Evolutionary conservation across 2,888 invertebrate species (phyloP), one percentile per base, ranked within the genome.

Genomic region (Hydropsyche betteni): DNA sequence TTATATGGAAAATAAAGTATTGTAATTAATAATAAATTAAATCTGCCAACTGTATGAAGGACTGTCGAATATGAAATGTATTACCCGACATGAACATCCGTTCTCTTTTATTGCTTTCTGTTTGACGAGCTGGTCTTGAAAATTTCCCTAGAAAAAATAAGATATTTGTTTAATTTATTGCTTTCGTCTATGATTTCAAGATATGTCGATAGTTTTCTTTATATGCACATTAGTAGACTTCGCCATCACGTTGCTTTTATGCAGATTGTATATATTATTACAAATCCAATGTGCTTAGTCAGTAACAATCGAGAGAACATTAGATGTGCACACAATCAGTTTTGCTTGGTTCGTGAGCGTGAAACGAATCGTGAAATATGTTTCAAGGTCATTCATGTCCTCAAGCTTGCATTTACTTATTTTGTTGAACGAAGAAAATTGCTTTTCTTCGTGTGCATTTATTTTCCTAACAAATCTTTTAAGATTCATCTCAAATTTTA

Each of bases 301-400:
- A 7, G 24, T 16, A 69, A 69, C 50, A 69, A 69, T 50, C 69
- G 64, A 24, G 36, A 64, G 34, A 38, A 14, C 38, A 69, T 44
- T 36, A 12, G 51, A 50, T 51, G 69, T 69, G 51, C 69, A 68
- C 68, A 68, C 16, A 70, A 53, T 36, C 70, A 53, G 53, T 70
- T 52, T 16, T 70, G 53, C 70, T 70, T 34, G 70, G 34, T 12
- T 33, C 53, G 16, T 38, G 70, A 53, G 64, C 53, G 10, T 24
- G 52, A 33, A 70, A 70, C 70, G 34, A 70, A 36, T 53, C 70
- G 53, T 70, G 53, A 70, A 52, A 70, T 51, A 53, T n/a, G 34
- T 51, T 70, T 70, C 70, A 70, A 70, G 70, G 70, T 70, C 70
- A 52, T 52, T 24, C 16, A 24, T 64, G 55, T 24, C 55, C 24